These are phyloP conservation scores for Philereme transversata DNA, from an alignment of 2,888 invertebrate genomes.

Conservation along the genomic window DNA sequence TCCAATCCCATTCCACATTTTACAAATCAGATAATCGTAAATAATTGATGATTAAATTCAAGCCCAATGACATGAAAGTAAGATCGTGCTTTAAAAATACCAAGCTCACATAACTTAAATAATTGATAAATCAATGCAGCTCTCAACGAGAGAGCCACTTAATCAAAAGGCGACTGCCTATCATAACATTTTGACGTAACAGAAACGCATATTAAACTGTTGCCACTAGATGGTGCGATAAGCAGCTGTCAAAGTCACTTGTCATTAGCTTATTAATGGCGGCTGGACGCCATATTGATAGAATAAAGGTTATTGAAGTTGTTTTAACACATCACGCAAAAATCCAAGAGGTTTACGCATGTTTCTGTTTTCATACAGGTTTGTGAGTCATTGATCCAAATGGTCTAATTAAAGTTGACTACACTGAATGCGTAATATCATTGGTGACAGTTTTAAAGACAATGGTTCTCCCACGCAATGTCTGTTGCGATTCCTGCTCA, in stretches of 20 bases:
- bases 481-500: constrained; percentile 65
- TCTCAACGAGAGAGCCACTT: constrained; percentile 73
- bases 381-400: constrained; percentile 46
- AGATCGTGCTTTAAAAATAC: constrained; percentile 78
- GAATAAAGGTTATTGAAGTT: constrained; percentile 66
- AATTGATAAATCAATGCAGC: constrained; percentile 83
- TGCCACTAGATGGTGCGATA: constrained; percentile 81
- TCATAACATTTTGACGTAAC: constrained; percentile 79
- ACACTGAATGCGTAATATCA: constrained; percentile 64
- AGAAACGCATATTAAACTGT: constrained; percentile 78
- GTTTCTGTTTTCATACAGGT: constrained; percentile 32
- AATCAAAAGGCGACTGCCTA: constrained; percentile 76
- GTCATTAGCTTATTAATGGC: constrained; percentile 81
- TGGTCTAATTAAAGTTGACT: constrained; percentile 61
- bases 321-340: constrained; percentile 45
- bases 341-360: constrained; percentile 1
- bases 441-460: constrained; percentile 66
- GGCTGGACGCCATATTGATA: constrained; percentile 63
- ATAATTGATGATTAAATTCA: constrained; percentile 80
- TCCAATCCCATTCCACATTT: constrained; percentile 39
- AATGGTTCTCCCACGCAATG: constrained; percentile 78
- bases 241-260: constrained; percentile 77
- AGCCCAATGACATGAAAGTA: constrained; percentile 78
- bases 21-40: constrained; percentile 75
- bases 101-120: constrained; percentile 75